Percentiles rank a stretch among this genome's conserved stretches.
Evolutionary conservation across 2,113 vertebrate genomes (phyloP).

Genomic region (Pollachius pollachius): DNA sequence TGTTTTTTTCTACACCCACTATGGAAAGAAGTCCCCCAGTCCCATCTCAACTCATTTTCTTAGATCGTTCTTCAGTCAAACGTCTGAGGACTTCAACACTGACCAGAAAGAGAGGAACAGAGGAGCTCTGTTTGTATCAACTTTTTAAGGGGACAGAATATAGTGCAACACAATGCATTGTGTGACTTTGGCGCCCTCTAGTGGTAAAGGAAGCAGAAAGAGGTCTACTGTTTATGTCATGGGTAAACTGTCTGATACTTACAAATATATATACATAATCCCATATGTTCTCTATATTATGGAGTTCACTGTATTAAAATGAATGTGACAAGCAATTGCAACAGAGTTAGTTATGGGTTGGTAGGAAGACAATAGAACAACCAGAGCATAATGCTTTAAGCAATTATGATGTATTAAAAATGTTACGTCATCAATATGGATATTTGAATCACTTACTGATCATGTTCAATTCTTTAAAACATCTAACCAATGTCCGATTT

Average conservation of each 20-base stretch:
- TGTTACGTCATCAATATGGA: too few species aligned
- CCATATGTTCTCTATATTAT: background rate
- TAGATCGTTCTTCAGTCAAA: too few species aligned
- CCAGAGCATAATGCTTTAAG: too few species aligned
- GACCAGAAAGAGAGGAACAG: conserved; percentile 11
- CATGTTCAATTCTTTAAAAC: too few species aligned
- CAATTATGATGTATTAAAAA: too few species aligned
- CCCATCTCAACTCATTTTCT: too few species aligned
- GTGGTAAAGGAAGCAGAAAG: conserved; percentile 6
- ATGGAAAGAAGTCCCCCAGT: background rate
- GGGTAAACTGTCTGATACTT: background rate
- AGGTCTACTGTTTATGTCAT: background rate
- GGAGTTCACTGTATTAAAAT: background rate
- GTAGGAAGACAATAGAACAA: too few species aligned
- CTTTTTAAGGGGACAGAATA: conserved; percentile 1
- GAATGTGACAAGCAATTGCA: background rate
- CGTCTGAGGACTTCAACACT: too few species aligned
- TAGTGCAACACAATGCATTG: background rate
- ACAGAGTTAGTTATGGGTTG: background rate
- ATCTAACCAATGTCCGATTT: too few species aligned
- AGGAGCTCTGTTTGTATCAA: background rate
- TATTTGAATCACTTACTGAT: too few species aligned
- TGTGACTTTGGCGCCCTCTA: conserved; percentile 14
- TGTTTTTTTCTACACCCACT: conserved; percentile 16
- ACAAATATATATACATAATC: background rate